A percentile compares a stretch with the other conserved stretches of the same genome.
phyloP scores from a whole-genome alignment of 2,797 vertebrate genomes.

The Acrocephalus scirpaceus region DNA sequence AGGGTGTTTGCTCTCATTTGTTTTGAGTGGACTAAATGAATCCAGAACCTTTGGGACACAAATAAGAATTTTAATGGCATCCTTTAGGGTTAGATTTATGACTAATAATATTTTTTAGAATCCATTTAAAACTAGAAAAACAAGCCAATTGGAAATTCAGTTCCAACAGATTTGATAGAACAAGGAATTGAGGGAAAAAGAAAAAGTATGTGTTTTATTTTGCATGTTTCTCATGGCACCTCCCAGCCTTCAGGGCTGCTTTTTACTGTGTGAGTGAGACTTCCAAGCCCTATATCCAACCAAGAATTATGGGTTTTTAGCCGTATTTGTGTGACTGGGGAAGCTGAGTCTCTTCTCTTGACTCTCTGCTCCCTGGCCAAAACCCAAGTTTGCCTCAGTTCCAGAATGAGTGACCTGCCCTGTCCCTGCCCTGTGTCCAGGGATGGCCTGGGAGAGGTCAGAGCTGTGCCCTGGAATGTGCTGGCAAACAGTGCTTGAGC shows the following conservation, averaged over 20 bases:
- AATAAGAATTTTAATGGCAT: slow-evolving; percentile 42
- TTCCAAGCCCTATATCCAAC: neutral
- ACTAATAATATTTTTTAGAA: slow-evolving; percentile 40
- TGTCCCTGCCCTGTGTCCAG: neutral
- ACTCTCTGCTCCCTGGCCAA: neutral
- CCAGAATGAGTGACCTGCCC: neutral
- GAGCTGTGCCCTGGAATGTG: neutral
- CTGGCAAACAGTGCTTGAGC: neutral
- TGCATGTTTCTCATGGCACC: neutral
- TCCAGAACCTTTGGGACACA: slow-evolving; percentile 8
- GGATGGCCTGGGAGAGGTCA: neutral
- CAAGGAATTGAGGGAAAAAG: neutral
- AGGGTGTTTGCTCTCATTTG: neutral
- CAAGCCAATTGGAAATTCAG: neutral
- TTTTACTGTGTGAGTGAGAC: neutral
- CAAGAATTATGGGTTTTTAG: neutral
- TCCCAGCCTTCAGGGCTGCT: neutral
- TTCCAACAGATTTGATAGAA: neutral
- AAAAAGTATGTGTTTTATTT: neutral
- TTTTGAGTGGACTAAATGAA: slow-evolving; percentile 42
- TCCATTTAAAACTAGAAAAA: slow-evolving; percentile 33
- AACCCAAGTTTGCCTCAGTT: neutral
- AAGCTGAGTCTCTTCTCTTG: neutral
- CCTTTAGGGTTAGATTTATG: slow-evolving; percentile 27
- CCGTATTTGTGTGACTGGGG: neutral